Base-by-base conservation (phyloP, 2,797 vertebrate species). In the Allobates femoralis region DNA sequence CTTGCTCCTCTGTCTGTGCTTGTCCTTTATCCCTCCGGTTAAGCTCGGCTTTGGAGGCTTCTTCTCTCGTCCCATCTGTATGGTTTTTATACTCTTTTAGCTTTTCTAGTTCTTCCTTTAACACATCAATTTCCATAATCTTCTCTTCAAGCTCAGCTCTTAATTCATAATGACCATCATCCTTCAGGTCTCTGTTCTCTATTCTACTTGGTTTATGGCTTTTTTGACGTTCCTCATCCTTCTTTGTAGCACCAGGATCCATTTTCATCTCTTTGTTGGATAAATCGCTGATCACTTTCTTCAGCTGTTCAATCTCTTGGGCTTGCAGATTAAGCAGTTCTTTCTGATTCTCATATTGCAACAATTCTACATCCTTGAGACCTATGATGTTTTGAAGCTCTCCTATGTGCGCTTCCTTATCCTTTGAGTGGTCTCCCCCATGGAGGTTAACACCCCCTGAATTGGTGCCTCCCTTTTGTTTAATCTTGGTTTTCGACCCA, bases 291-390 rank as follows among this genome's bases (percentile, higher is more conserved):
- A 69, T 11, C 3, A 60, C 15, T 2, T 15, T 23, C 26, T 79
- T 84, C 3, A 87, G 76, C 6, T 28, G 37, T 46, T 99, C 97
- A 0, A 96, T 89, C 91, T 99, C 97, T 67, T 98, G 64, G 88
- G 69, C 7, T 62, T 64, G 85, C 14, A 85, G 16, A 79, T 88
- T 28, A 0, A 89, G 19, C 2, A 81, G 34, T 10, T 79, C 56
- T 37, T 62, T 66, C 64, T 84, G 86, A 66, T 51, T 73, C 41
- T 41, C n/a, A 76, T 34, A 75, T 1, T 81, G 67, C 37, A 74
- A 3, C 41, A 88, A 41, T 60, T 85, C 69, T n/a, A 8, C 53
- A 74, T 88, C 86, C n/a, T 88, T 85, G 26, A 67, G 67, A 1
- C 69, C 23, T 75, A 88, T 46, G 23, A 26, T 10, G 14, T 66